Percentiles rank a stretch among this genome's conserved stretches.
Evolutionary conservation across 2,888 invertebrate species (phyloP).

Genomic region (Apomyelois bistriatella): DNA sequence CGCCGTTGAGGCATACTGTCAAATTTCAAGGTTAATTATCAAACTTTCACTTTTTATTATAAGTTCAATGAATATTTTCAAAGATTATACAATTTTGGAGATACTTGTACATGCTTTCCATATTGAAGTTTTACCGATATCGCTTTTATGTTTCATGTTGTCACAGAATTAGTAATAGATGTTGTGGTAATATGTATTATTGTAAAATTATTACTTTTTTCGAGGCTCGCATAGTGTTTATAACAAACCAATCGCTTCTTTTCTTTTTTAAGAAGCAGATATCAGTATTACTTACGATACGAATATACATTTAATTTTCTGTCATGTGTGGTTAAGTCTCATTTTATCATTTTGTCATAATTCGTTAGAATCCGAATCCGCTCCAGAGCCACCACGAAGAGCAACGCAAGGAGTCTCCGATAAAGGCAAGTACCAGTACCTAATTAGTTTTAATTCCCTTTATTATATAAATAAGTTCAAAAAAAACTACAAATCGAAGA

Average conservation of each 20-base stretch:
- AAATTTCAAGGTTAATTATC: constrained; percentile 85
- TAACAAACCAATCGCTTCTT: too few relatives aligned
- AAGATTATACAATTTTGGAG: constrained; percentile 65
- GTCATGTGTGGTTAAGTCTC: constrained; percentile 19
- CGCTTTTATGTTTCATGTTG: too few relatives aligned
- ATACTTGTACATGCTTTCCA: constrained; percentile 40
- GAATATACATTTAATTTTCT: constrained; percentile 28
- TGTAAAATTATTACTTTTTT: too few relatives aligned
- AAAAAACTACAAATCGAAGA: too few relatives aligned
- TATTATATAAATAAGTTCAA: too few relatives aligned
- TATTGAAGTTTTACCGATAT: constrained; percentile 24
- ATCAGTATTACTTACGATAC: constrained; percentile 29
- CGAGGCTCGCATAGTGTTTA: too few relatives aligned
- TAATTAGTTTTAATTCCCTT: neutral
- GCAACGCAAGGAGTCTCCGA: constrained; percentile 75
- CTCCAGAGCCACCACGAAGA: constrained; percentile 83
- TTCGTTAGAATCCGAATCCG: constrained; percentile 80
- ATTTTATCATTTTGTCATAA: constrained; percentile 32
- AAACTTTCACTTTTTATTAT: constrained; percentile 27
- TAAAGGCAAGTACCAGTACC: constrained; percentile 70
- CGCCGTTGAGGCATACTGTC: constrained; percentile 83
- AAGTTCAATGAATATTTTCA: constrained; percentile 22
- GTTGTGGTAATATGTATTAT: neutral
- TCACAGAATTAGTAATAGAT: neutral
- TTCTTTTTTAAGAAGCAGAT: constrained; percentile 7